phyloP scores from a whole-genome alignment of 2,797 vertebrate genomes.

The Babyrousa celebensis region DNA sequence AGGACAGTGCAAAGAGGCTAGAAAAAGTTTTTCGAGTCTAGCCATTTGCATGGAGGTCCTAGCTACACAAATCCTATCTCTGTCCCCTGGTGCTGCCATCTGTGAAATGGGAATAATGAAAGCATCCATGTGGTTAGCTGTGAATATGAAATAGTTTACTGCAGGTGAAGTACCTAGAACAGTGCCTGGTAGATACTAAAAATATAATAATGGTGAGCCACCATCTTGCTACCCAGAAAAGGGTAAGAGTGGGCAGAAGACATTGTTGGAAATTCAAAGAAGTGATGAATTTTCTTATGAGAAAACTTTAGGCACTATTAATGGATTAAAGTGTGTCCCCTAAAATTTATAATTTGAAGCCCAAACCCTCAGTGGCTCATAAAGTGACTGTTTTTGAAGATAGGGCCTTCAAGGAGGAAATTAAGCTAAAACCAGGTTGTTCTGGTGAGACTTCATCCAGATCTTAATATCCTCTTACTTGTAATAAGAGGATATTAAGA shows the following conservation, averaged over 20 bases:
- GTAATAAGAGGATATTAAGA: neutral
- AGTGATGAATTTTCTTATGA: neutral
- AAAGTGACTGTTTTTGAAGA: neutral
- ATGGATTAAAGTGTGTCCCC: neutral
- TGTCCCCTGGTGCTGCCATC: neutral
- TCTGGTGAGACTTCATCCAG: neutral
- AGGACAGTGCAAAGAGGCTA: neutral
- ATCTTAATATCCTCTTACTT: too few species aligned
- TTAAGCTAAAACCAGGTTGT: neutral
- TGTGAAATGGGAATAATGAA: neutral
- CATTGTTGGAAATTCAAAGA: neutral
- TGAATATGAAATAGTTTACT: neutral
- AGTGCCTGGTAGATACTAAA: neutral
- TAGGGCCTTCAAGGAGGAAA: neutral
- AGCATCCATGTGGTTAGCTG: neutral
- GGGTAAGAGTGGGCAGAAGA: fast-evolving
- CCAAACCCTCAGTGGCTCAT: neutral
- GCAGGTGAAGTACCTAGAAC: fast-evolving
- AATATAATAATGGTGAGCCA: neutral
- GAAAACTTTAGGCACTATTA: neutral
- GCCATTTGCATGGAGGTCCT: neutral
- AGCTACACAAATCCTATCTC: neutral
- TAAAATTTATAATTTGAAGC: neutral
- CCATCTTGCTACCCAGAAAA: neutral
- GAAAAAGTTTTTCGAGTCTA: neutral